Evolutionary conservation across 2,888 invertebrate species (phyloP).

Genomic region (Mamestra brassicae): DNA sequence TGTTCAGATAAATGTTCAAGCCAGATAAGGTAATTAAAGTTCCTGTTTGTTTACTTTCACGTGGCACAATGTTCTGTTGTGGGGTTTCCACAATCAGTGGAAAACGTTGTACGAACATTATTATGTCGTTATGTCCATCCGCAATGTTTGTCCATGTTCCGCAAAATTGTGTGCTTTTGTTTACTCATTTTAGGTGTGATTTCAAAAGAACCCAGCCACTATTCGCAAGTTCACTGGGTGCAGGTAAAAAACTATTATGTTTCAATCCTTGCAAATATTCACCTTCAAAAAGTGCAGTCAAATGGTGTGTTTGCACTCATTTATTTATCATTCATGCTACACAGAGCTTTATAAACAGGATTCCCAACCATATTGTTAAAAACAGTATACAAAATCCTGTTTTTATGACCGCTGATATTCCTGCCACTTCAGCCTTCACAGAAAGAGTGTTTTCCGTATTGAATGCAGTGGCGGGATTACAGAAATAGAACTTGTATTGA

Average conservation of each 20-base stretch:
- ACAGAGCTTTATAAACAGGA: constrained; percentile 9
- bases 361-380: too few species aligned
- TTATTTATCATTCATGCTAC: constrained; percentile 35
- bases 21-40: constrained; percentile 53
- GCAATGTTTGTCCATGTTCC: constrained; percentile 41
- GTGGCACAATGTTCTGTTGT: constrained; percentile 38
- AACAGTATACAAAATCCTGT: too few species aligned
- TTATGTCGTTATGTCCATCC: constrained; percentile 29
- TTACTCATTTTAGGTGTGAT: constrained; percentile 18
- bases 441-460: too few species aligned
- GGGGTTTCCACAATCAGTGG: constrained; percentile 42
- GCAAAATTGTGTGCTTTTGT: constrained; percentile 10
- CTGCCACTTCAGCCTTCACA: too few species aligned
- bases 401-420: too few species aligned
- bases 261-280: background rate
- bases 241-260: constrained; percentile 12
- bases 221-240: background rate
- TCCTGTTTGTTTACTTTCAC: constrained; percentile 52
- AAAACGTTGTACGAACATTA: constrained; percentile 28
- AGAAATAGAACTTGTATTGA: too few species aligned
- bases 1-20: constrained; percentile 51
- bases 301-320: constrained; percentile 3
- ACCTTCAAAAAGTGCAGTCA: constrained; percentile 17
- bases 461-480: too few species aligned
- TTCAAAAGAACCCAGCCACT: constrained; percentile 14